Base-by-base conservation (phyloP, 2,888 invertebrate genomes). In the Morpho helenor region DNA sequence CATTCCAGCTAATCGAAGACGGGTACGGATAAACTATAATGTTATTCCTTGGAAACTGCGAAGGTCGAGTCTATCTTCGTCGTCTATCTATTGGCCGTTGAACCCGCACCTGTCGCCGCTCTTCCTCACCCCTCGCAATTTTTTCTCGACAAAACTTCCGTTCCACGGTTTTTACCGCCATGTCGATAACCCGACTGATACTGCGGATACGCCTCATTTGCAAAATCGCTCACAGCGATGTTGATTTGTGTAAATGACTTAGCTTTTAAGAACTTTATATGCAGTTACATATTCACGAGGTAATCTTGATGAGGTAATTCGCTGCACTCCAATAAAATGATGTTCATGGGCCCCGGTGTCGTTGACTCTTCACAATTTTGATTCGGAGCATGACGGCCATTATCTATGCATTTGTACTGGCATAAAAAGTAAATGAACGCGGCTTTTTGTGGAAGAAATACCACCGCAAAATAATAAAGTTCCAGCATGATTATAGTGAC, bases 201-300 rank as follows among this genome's bases (percentile, higher is more conserved):
- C 77, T 79, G 75, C 82, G 80, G 87, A 83, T 80, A 83, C 83
- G 85, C 74, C 79, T 87, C 87, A 87, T 87, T 89, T 87, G 81
- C 79, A 72, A 76, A 80, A 81, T 85, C 80, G 74, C 70, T 79
- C 73, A 63, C 68, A 67, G 65, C 69, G 65, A 70, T 67, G 71
- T 74, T 76, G 79, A 80, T 83, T 79, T 74, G 72, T 73, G 74
- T 70, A 69, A 76, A 77, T 77, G 71, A 70, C 72, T 65, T 68
- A 68, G 66, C 65, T 76, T 76, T 72, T 73, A 70, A 70, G 69
- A 61, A 66, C 58, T 57, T 56, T 47, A 23, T 53, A 45, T 48
- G 50, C 52, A 48, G 47, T 52, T 52, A 57, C 16, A 39, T 59
- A 49, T 54, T 60, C 41, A 60, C 55, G 9, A 45, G 52, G 53